phyloP scores from a whole-genome alignment of 1,140 invertebrate species.

The Formica selysi region DNA sequence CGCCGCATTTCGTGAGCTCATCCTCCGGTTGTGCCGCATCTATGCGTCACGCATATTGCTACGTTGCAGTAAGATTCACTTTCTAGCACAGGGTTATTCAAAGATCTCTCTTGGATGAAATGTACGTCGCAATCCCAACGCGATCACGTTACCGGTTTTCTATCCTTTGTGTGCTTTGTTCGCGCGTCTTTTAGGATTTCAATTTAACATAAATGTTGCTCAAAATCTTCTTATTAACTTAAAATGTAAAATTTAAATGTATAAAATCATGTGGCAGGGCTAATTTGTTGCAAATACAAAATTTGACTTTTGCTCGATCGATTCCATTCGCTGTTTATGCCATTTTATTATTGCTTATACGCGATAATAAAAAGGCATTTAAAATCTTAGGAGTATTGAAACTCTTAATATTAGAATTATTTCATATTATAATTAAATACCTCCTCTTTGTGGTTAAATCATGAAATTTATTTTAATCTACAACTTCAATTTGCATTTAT shows the following conservation, averaged over 20 bases:
- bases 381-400: neutral
- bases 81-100: slow-evolving; percentile 43
- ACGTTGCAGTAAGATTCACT: slow-evolving; percentile 45
- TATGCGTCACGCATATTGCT: slow-evolving; percentile 34
- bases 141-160: slow-evolving; percentile 1
- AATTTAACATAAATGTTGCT: neutral
- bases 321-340: slow-evolving; percentile 19
- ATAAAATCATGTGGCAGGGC: slow-evolving; percentile 7
- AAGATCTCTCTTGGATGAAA: slow-evolving; percentile 38
- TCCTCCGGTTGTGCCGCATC: slow-evolving; percentile 17
- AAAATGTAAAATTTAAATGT: too few relatives aligned
- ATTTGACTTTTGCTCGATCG: slow-evolving; percentile 44
- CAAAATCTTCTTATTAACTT: neutral
- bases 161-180: neutral
- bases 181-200: neutral
- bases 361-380: neutral
- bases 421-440: neutral
- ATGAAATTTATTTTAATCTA: neutral
- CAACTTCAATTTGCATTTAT: neutral
- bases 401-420: neutral
- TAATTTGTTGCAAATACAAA: slow-evolving; percentile 1
- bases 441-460: too few relatives aligned
- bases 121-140: neutral
- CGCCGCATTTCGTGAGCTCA: slow-evolving; percentile 32
- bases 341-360: slow-evolving; percentile 7